Conservation (phyloP, 2,113 vertebrate genomes). For the Phalacrocorax brasilianus region DNA sequence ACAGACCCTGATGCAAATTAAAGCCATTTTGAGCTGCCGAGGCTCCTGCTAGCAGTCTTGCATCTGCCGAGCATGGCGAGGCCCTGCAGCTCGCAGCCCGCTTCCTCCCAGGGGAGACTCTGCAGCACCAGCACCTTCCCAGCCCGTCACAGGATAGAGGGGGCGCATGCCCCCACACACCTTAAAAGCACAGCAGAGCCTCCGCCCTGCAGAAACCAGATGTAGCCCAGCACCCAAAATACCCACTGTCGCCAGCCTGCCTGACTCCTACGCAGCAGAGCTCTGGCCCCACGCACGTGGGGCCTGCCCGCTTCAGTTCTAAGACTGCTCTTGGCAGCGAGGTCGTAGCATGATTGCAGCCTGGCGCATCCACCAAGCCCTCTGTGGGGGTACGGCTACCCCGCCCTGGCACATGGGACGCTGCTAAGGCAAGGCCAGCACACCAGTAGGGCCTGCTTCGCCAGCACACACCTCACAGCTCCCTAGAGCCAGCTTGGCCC, state of each 20-base stretch:
- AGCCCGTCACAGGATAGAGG: background rate
- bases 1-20: slow-evolving; percentile 56
- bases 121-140: background rate
- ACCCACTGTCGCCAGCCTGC: background rate
- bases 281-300: rapidly evolving
- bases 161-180: background rate
- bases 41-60: background rate
- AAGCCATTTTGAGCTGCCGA: slow-evolving; percentile 53
- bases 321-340: rapidly evolving
- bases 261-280: background rate
- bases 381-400: rapidly evolving
- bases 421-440: rapidly evolving
- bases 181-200: background rate
- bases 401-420: rapidly evolving
- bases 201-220: background rate
- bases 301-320: rapidly evolving
- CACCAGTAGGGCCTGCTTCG: rapidly evolving
- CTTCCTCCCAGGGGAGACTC: slow-evolving; percentile 62
- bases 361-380: rapidly evolving
- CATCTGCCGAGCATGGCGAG: background rate
- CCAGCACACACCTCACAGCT: rapidly evolving
- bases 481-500: rapidly evolving
- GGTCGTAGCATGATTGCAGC: rapidly evolving
- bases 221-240: background rate
- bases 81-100: background rate